Base-by-base conservation (phyloP, 2,113 vertebrate species). In the Corydoras maculifer region DNA sequence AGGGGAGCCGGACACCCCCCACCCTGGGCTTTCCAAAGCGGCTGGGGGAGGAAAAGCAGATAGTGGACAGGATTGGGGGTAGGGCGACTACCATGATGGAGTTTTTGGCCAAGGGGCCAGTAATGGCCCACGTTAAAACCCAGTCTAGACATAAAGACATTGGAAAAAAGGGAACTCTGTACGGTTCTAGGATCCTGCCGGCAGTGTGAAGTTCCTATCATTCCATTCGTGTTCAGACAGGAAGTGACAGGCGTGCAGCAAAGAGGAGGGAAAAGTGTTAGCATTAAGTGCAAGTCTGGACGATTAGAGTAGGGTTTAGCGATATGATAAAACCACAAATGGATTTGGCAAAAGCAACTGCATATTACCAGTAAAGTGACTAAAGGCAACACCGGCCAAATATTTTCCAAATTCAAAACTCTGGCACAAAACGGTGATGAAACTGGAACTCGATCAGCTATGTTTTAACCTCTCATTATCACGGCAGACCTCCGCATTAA, bases 181-280 rank as follows among this genome's bases (percentile, higher is more conserved):
- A 35, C 8, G 8, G 50, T 62, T 53, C 73, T 51, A 69, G 53
- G 65, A 79, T 72, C 67, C 70, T 78, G 75, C 76, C 62, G 78
- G 65, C 6, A 68, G 81, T 67, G 81, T 80, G 66, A 82, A 87
- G 87, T 89, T 88, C 86, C 85, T 80, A 81, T 86, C 87, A 88
- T 91, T 88, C 86, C 84, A 76, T 83, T 86, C 87, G 31, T 87
- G 87, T 88, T 73, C 78, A 82, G 85, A 74, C 88, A 90, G 87
- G 87, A 88, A 88, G 82, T 66, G 78, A 78, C 78, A 84, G 76
- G 79, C 79, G 35, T 13, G 8, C 75, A 43, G 75, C 80, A 74
- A 82, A 80, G 67, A 75, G 61, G 10, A 4, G 7, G 11, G 82
- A 85, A 83, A 83, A 76, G 62, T 70, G 71, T 75, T 85, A 76